Evolutionary conservation across 1,140 invertebrate species (phyloP).

Genomic region (Trachymyrmex septentrionalis): DNA sequence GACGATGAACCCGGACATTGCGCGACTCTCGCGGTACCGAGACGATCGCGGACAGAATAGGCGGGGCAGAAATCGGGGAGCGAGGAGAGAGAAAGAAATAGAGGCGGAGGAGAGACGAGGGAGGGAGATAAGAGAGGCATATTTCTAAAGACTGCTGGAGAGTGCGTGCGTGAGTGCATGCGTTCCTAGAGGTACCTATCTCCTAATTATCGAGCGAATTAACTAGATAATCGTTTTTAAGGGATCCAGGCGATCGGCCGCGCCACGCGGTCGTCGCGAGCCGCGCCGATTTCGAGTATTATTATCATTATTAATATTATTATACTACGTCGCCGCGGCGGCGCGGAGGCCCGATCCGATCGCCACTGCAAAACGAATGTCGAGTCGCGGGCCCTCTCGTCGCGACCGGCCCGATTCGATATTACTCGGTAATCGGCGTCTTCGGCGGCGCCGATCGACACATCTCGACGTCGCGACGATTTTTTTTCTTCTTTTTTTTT

Average conservation of each 20-base stretch:
- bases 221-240: conserved; percentile 75
- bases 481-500: no score
- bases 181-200: conserved; percentile 81
- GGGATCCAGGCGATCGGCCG: conserved; percentile 62
- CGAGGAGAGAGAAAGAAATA: conserved; percentile 12
- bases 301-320: conserved; percentile 75
- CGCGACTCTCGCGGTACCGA: conserved; percentile 48
- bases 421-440: conserved; percentile 13
- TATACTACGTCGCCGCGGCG: conserved; percentile 50
- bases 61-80: conserved; percentile 20
- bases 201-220: conserved; percentile 74
- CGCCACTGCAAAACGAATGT: conserved; percentile 46
- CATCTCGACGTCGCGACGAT: conserved; percentile 32
- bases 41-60: conserved; percentile 39
- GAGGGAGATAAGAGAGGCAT: conserved; percentile 66
- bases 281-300: conserved; percentile 72
- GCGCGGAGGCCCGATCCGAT: conserved; percentile 42
- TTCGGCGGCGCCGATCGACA: neutral
- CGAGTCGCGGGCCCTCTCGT: conserved; percentile 30
- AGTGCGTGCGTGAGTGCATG: conserved; percentile 82
- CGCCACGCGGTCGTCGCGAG: conserved; percentile 36
- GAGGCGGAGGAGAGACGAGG: conserved; percentile 1
- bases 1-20: conserved; percentile 35
- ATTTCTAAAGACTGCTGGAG: conserved; percentile 86
- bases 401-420: conserved; percentile 32